Conservation (phyloP, 2,797 vertebrate genomes). For the Neosalanx taihuensis region DNA sequence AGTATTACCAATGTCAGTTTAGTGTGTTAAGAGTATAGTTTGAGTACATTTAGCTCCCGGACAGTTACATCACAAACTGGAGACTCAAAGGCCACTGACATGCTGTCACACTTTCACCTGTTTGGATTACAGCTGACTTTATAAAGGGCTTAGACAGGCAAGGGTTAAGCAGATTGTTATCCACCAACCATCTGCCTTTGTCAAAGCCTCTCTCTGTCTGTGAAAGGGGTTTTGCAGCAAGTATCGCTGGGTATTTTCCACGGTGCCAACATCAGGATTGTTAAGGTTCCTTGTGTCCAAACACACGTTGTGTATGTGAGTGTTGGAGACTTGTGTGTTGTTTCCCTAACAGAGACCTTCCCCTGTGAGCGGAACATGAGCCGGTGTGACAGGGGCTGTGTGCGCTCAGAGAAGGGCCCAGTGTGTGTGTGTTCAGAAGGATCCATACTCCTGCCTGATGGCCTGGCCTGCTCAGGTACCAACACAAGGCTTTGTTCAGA, state of each 20-base stretch:
- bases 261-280: background rate
- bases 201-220: conserved; percentile 18
- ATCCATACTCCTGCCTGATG: conserved; percentile 78
- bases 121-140: conserved; percentile 54
- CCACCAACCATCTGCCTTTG: conserved; percentile 39
- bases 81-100: conserved; percentile 30
- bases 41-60: background rate
- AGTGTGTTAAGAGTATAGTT: background rate
- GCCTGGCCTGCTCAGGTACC: conserved; percentile 83
- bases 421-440: conserved; percentile 86
- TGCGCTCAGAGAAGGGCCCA: conserved; percentile 73
- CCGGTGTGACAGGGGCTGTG: conserved; percentile 80
- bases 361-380: conserved; percentile 72
- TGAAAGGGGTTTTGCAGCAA: conserved; percentile 16
- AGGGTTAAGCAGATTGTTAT: conserved; percentile 56
- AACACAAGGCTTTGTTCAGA: background rate
- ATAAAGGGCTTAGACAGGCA: conserved; percentile 49
- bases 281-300: background rate
- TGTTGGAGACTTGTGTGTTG: background rate
- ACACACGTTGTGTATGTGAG: background rate
- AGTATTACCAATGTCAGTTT: background rate
- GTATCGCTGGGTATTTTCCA: conserved; percentile 21
- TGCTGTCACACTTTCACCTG: conserved; percentile 51
- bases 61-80: background rate
- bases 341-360: conserved; percentile 70